Base-by-base conservation (phyloP, 2,113 vertebrate species). In the Eudyptes chrysolophus region DNA sequence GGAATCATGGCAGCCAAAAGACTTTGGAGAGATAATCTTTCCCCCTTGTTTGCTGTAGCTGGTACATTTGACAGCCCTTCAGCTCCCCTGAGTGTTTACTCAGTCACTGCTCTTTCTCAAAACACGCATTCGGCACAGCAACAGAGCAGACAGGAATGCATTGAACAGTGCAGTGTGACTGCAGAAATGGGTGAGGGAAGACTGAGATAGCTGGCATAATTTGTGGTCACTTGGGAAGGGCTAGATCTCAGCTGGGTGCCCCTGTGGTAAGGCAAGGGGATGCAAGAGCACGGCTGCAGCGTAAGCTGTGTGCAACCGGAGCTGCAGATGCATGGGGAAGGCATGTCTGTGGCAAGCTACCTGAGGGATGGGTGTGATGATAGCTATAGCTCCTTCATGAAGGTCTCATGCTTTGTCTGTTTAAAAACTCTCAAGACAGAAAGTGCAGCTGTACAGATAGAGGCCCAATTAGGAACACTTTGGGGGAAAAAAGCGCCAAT, bases 251-350 rank as follows among this genome's bases (percentile, higher is more conserved):
- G 16, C 32, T 36, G 21, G 16, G 26, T 76, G 32, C 7, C 61
- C 5, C 9, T 2, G 3, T 12, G 11, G 13, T 21, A 61, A 52
- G 30, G 48, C 40, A 76, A 62, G 10, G 24, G 34, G 27, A 29
- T 61, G 7, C 5, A 4, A 64, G 29, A 51, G 13, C 24, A 55
- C 0, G 0, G 26, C 22, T 69, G 60, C 74, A 62, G 25, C 1
- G 5, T 34, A 12, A 74, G 30, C 13, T 4, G 2, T 0, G 0
- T 34, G 44, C 30, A 87, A 7, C 16, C 0, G 0, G 15, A 75
- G 38, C 19, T 70, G 29, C 15, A 13, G 44, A 29, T 55, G 40
- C n/a, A 15, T 0, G 0, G 18, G 49, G 21, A 66, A 61, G 30
- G 21, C 14, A 44, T 0, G 3, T 42, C 29, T 1, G 1, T 25